Percentiles rank a stretch among this genome's conserved stretches.
Evolutionary conservation across 2,888 invertebrate genomes (phyloP).

Genomic region (Eristalis intricaria): DNA sequence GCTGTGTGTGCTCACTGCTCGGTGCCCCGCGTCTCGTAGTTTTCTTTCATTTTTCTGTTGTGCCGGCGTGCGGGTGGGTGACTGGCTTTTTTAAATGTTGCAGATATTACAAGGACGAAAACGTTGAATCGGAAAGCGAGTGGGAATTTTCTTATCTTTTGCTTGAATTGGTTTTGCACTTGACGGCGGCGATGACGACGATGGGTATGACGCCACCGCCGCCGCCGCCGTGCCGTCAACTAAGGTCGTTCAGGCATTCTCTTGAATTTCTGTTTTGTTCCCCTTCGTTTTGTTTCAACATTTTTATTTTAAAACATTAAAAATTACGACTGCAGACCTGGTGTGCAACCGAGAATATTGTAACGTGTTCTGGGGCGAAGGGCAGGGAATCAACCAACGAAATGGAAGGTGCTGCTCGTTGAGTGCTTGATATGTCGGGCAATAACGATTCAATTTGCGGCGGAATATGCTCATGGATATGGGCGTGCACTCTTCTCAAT

Average conservation of each 20-base stretch:
- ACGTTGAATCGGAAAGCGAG: slow-evolving; percentile 19
- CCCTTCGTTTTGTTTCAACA: background rate
- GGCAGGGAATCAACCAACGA: background rate
- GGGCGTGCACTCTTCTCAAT: background rate
- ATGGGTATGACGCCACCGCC: slow-evolving; percentile 13
- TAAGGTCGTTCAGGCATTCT: slow-evolving; percentile 28
- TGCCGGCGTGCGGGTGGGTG: slow-evolving; percentile 5
- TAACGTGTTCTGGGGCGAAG: background rate
- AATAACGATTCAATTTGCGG: slow-evolving; percentile 29
- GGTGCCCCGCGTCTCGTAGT: too few species aligned
- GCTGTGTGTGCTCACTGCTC: background rate
- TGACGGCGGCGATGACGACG: slow-evolving; percentile 29
- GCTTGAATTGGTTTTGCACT: slow-evolving; percentile 51
- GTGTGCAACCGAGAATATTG: slow-evolving; percentile 4
- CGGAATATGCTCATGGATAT: background rate
- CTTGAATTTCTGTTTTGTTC: slow-evolving; percentile 1
- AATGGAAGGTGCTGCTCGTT: background rate
- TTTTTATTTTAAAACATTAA: slow-evolving; percentile 41
- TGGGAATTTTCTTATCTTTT: slow-evolving; percentile 50
- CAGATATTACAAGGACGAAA: slow-evolving; percentile 49
- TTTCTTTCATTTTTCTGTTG: slow-evolving; percentile 4
- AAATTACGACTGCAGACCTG: slow-evolving; percentile 47
- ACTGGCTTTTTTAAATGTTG: slow-evolving; percentile 62
- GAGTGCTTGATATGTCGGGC: background rate
- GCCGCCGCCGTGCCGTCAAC: too few species aligned